Evolutionary conservation across 2,888 invertebrate genomes (phyloP).

Genomic region (Tortricodes alternella): DNA sequence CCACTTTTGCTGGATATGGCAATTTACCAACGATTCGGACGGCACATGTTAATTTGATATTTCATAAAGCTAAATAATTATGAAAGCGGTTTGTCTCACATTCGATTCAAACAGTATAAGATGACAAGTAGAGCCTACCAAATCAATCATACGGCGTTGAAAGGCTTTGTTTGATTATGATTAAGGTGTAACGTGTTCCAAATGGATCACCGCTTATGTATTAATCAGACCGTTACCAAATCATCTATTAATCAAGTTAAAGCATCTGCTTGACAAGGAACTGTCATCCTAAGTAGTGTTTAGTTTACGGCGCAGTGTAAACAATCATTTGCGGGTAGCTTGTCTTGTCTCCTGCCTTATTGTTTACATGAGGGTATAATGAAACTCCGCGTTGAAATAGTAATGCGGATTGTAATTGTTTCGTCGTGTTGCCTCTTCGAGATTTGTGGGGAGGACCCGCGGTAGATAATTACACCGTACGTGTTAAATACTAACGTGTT

Average conservation of each 20-base stretch:
- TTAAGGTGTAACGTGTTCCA: slow-evolving; percentile 63
- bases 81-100: too few species aligned
- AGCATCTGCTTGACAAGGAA: slow-evolving; percentile 78
- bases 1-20: too few species aligned
- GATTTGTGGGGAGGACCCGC: slow-evolving; percentile 14
- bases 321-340: slow-evolving; percentile 70
- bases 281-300: slow-evolving; percentile 79
- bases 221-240: slow-evolving; percentile 72
- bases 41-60: too few species aligned
- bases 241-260: slow-evolving; percentile 79
- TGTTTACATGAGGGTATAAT: slow-evolving; percentile 50
- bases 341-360: slow-evolving; percentile 61
- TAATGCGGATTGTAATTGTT: slow-evolving; percentile 27
- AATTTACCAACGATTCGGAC: not conserved
- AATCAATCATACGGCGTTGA: slow-evolving; percentile 53
- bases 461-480: slow-evolving; percentile 18
- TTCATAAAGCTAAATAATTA: too few species aligned
- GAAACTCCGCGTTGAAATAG: slow-evolving; percentile 28
- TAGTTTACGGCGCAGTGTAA: slow-evolving; percentile 68
- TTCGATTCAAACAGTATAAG: too few species aligned
- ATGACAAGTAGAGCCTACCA: slow-evolving; percentile 8
- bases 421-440: slow-evolving; percentile 10
- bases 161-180: slow-evolving; percentile 65
- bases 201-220: slow-evolving; percentile 60
- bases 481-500: slow-evolving; percentile 8